phyloP scores from a whole-genome alignment of 2,113 vertebrate genomes.

The Cynocephalus volans region DNA sequence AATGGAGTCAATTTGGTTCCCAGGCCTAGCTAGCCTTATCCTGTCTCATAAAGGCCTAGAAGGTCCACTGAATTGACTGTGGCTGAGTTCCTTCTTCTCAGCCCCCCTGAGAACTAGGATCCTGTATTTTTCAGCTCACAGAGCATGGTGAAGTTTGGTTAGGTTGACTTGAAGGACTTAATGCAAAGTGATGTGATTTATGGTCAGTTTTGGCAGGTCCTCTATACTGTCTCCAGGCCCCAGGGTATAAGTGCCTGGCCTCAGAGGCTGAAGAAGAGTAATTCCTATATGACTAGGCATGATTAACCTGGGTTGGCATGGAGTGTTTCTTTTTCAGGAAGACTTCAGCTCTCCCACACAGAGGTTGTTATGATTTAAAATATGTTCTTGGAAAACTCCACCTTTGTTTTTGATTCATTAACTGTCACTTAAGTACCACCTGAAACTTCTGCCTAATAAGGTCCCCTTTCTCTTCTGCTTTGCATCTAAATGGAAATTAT shows the following conservation, averaged over 20 bases:
- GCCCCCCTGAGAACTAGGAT: background rate
- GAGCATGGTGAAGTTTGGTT: background rate
- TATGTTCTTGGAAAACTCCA: background rate
- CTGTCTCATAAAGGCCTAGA: background rate
- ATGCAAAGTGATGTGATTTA: constrained; percentile 44
- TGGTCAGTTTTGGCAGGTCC: background rate
- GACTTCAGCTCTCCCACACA: background rate
- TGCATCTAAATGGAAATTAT: background rate
- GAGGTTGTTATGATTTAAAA: constrained; percentile 20
- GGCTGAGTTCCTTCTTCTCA: constrained; percentile 44
- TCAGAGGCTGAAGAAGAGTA: background rate
- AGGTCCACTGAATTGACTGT: background rate
- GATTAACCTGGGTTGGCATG: background rate
- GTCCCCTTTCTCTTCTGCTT: background rate
- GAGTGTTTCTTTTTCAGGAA: constrained; percentile 11
- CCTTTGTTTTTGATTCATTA: constrained; percentile 41
- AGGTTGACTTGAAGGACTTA: constrained; percentile 28
- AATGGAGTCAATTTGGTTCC: no score
- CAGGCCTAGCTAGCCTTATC: no score
- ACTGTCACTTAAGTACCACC: background rate
- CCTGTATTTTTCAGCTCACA: constrained; percentile 53
- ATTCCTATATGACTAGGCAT: background rate
- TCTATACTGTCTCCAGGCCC: background rate
- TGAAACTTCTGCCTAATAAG: background rate
- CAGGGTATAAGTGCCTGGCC: background rate